Conservation (phyloP, 2,888 invertebrate species). For the Cristatella mucedo region DNA sequence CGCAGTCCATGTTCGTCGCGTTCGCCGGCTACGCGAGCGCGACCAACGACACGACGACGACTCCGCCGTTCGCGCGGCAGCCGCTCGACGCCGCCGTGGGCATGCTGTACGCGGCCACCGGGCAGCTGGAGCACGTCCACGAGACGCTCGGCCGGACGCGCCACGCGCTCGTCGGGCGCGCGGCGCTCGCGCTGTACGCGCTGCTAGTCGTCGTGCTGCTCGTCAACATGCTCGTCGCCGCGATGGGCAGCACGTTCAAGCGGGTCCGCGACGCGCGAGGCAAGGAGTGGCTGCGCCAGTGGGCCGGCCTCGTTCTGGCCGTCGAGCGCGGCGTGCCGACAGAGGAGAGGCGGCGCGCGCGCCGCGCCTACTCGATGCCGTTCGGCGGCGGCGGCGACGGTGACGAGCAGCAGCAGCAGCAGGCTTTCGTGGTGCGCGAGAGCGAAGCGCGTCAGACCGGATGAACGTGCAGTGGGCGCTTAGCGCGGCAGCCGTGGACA, state of each 20-base stretch:
- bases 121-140: too few species aligned
- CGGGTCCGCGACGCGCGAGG: constrained; percentile 78
- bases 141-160: constrained; percentile 75
- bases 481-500: too few species aligned
- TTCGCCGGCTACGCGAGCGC: too few species aligned
- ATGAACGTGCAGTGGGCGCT: too few species aligned
- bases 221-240: constrained; percentile 94
- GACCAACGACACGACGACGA: too few species aligned
- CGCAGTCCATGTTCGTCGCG: too few species aligned
- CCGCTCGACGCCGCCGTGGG: constrained; percentile 88
- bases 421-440: too few species aligned
- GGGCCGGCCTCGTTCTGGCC: constrained; percentile 91
- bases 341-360: too few species aligned
- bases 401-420: too few species aligned
- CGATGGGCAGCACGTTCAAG: constrained; percentile 99
- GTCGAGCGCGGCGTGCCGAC: constrained; percentile 92
- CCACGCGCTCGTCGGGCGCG: constrained; percentile 59
- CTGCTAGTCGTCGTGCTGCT: constrained; percentile 81
- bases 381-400: too few species aligned
- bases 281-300: constrained; percentile 95
- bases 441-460: too few species aligned
- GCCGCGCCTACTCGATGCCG: too few species aligned
- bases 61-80: constrained; percentile 40
- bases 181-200: constrained; percentile 84
- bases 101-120: constrained; percentile 94